Evolutionary conservation across 2,888 invertebrate species (phyloP), one percentile per base, ranked within the genome.

Genomic region (Plebejus melissa): DNA sequence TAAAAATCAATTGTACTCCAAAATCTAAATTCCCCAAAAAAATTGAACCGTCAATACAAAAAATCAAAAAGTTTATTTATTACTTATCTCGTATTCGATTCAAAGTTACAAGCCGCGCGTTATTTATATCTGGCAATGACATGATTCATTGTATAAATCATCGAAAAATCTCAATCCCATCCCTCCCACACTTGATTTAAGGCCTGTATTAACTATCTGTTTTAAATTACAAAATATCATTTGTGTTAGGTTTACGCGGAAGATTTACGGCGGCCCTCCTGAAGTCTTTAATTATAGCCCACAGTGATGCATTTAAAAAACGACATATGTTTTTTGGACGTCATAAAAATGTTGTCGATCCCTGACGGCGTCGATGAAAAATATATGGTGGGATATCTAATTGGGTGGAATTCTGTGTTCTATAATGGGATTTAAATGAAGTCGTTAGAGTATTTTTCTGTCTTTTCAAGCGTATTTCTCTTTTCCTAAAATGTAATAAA

Each of bases 201-300:
- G 77, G 77, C 78, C 80, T 82, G 85, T 85, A 83, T 83, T 82
- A 86, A 86, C 85, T 84, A 86, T 85, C 82, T 83, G 83, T 85
- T 86, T 84, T 86, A 86, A 86, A 87, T 87, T 87, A 87, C 86
- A 86, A 86, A 87, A 87, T 87, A 87, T 87, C 83, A 85, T 86
- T 83, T 83, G 82, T 83, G 82, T 83, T 82, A 80, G 82, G 82
- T 81, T 82, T 82, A 83, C 79, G 80, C 79, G 77, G 36, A 78
- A 80, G 85, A 87, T 87, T 87, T 87, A 87, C 85, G 77, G 80
- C 78, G 76, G 74, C 78, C 80, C 80, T 81, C 81, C 80, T 77
- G 74, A 77, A 74, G 75, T 75, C 75, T 76, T 78, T 78, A 75
- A 69, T 75, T 70, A 57, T 75, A 57, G 22, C 75, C 70, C 54